These are phyloP conservation scores for Melanotaenia trifasciata DNA, from an alignment of 2,797 vertebrate genomes.

Conservation along the genomic window DNA sequence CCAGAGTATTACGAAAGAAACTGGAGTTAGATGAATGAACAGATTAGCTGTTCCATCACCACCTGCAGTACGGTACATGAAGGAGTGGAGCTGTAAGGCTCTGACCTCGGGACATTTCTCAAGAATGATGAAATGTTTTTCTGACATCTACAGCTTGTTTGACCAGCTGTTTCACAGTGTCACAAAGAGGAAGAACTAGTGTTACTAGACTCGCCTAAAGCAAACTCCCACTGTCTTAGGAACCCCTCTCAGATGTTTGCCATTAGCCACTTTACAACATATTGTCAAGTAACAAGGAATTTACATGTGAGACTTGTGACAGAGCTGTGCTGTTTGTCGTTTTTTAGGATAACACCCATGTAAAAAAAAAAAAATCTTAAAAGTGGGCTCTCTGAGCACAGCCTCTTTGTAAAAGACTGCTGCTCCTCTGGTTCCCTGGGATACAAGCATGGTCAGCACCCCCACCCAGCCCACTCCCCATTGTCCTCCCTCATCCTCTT, in stretches of 20 bases:
- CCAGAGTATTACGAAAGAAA: slow-evolving; percentile 24
- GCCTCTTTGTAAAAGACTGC: slow-evolving; percentile 26
- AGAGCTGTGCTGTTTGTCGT: neutral
- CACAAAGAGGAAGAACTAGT: slow-evolving; percentile 41
- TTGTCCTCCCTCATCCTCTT: slow-evolving; percentile 51
- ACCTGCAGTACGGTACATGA: neutral
- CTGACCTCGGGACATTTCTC: slow-evolving; percentile 30
- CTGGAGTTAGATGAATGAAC: slow-evolving; percentile 31
- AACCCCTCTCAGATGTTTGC: slow-evolving; percentile 15
- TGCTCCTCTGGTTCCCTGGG: slow-evolving; percentile 57
- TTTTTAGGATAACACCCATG: neutral
- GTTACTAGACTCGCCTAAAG: slow-evolving; percentile 41
- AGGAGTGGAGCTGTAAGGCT: slow-evolving; percentile 29
- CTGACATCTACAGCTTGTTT: slow-evolving; percentile 57
- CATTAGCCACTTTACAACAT: neutral
- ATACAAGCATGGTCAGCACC: slow-evolving; percentile 71
- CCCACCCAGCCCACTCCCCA: slow-evolving; percentile 10
- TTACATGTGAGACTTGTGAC: neutral
- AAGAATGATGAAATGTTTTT: slow-evolving; percentile 53
- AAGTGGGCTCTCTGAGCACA: slow-evolving; percentile 20
- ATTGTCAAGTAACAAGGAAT: neutral
- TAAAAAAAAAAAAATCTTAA: neutral
- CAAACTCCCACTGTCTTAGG: slow-evolving; percentile 16
- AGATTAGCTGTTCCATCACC: slow-evolving; percentile 44
- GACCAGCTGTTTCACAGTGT: slow-evolving; percentile 61